phyloP scores from a whole-genome alignment of 2,888 invertebrate genomes.

The Anaspis maculata region DNA sequence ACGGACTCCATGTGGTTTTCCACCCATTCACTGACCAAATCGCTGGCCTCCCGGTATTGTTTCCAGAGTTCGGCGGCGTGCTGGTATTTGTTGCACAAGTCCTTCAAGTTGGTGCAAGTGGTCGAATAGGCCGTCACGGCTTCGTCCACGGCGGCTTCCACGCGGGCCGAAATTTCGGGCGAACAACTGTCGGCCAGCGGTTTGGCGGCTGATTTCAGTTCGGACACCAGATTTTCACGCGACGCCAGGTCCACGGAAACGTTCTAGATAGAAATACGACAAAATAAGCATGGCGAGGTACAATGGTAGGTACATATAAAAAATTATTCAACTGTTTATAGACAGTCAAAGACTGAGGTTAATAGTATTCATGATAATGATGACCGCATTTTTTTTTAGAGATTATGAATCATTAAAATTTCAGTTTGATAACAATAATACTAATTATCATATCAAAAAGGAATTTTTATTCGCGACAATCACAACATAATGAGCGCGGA shows the following conservation, averaged over 20 bases:
- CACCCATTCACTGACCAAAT: conserved; percentile 65
- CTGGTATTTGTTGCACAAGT: conserved; percentile 69
- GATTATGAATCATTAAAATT: no score
- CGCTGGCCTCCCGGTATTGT: conserved; percentile 70
- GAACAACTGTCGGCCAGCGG: conserved; percentile 63
- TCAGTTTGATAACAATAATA: no score
- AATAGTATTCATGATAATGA: no score
- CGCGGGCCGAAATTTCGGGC: conserved; percentile 61
- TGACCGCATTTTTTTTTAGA: no score
- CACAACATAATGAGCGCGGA: no score
- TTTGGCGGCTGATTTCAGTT: conserved; percentile 60
- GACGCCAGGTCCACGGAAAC: conserved; percentile 67
- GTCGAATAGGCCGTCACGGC: conserved; percentile 73
- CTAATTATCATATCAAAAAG: background rate
- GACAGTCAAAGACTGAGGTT: no score
- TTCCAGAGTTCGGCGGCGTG: conserved; percentile 76
- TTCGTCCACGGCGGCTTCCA: conserved; percentile 67
- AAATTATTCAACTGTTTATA: no score
- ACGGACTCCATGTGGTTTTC: conserved; percentile 68
- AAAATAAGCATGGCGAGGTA: no score
- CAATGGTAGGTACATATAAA: no score
- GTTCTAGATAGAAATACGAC: conserved; percentile 51
- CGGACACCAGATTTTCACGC: conserved; percentile 65
- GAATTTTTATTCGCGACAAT: background rate
- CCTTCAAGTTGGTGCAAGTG: conserved; percentile 67